These are phyloP conservation scores for Petrocephalus zakoni DNA, from an alignment of 2,113 vertebrate species.

Conservation along the genomic window DNA sequence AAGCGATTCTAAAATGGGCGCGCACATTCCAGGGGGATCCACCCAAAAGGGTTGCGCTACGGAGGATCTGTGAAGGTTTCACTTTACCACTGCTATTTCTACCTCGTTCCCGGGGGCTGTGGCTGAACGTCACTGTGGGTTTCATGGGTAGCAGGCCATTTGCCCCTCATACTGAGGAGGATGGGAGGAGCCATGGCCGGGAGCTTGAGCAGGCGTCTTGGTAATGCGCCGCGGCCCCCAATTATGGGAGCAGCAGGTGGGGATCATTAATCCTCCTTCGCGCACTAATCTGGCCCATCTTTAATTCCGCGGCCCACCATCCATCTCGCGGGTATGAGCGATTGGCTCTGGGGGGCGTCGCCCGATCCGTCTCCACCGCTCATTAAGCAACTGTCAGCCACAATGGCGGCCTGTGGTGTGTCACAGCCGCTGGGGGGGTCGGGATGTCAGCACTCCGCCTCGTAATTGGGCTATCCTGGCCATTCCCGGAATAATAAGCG, in stretches of 20 bases:
- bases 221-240: not conserved
- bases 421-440: not conserved
- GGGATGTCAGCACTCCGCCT: not conserved
- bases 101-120: not conserved
- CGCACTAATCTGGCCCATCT: constrained; percentile 23
- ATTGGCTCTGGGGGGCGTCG: constrained; percentile 13
- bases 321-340: constrained; percentile 7
- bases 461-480: not conserved
- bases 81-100: not conserved
- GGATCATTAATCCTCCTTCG: constrained; percentile 14
- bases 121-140: not conserved
- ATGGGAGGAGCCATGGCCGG: not conserved
- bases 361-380: not conserved
- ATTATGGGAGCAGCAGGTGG: constrained; percentile 23
- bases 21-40: not conserved
- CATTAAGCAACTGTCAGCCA: constrained; percentile 25
- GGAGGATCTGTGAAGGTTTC: not conserved
- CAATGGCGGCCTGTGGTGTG: constrained; percentile 13
- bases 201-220: not conserved
- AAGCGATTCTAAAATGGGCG: not conserved
- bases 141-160: not conserved
- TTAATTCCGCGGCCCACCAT: constrained; percentile 20
- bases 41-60: not conserved
- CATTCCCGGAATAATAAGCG: not conserved
- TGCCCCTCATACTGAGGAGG: not conserved